Conservation (phyloP, 2,797 vertebrate genomes). For the Eulemur mongoz region DNA sequence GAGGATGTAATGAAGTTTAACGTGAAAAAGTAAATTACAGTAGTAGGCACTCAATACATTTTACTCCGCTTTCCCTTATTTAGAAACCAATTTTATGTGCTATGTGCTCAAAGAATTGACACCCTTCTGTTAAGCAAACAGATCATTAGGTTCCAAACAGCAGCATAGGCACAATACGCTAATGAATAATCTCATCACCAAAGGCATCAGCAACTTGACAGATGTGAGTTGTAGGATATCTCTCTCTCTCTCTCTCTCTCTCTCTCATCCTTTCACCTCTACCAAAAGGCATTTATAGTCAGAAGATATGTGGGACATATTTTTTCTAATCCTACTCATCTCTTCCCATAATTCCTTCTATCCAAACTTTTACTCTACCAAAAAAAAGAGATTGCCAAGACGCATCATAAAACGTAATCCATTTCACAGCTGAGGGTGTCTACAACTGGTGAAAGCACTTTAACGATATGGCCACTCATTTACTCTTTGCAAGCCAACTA, state of each 20-base stretch:
- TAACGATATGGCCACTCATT: not conserved
- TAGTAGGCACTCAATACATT: not conserved
- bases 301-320: not conserved
- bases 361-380: not conserved
- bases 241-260: not conserved
- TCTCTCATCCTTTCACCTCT: not conserved
- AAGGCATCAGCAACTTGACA: not conserved
- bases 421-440: not conserved
- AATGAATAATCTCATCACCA: slow-evolving; percentile 40
- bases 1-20: not conserved
- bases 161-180: slow-evolving; percentile 10
- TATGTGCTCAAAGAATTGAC: slow-evolving; percentile 10
- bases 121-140: slow-evolving; percentile 54
- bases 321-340: not conserved
- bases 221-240: not conserved
- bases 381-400: not conserved
- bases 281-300: not conserved
- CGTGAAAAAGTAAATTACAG: not conserved
- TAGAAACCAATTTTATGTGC: not conserved
- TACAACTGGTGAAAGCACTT: not conserved
- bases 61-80: not conserved
- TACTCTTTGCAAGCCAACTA: not conserved
- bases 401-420: not conserved
- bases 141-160: slow-evolving; percentile 51
- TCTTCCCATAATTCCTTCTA: slow-evolving; percentile 27